Evolutionary conservation across 2,888 invertebrate genomes (phyloP).

Genomic region (Himalopsyche anomala): DNA sequence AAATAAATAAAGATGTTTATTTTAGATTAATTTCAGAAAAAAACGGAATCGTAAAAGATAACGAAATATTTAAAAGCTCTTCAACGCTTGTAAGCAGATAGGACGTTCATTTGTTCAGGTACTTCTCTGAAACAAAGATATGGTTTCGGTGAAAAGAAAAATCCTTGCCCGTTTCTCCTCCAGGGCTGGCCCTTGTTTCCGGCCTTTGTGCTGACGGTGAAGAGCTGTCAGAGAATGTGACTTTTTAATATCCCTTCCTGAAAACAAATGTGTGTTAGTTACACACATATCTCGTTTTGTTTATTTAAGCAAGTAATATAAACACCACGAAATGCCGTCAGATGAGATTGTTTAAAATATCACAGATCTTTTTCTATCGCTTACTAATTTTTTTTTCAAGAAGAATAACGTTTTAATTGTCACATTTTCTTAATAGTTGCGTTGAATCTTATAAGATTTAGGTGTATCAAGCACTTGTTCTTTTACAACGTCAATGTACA

Average conservation of each 20-base stretch:
- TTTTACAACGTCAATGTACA: no score
- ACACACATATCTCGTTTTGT: slow-evolving; percentile 1
- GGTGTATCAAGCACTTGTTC: no score
- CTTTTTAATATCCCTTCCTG: slow-evolving; percentile 55
- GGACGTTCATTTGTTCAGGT: neutral
- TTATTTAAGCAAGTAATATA: neutral
- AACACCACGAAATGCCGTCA: neutral
- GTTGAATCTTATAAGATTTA: no score
- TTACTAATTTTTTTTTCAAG: neutral
- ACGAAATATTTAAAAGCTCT: neutral
- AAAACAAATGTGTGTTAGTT: neutral
- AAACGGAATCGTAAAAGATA: neutral
- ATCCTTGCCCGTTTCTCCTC: slow-evolving; percentile 36
- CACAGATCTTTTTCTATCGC: no score
- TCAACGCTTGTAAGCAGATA: neutral
- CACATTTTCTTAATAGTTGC: no score
- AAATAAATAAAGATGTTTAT: no score
- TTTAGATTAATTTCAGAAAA: no score
- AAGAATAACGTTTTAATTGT: no score
- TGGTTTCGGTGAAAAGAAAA: slow-evolving; percentile 54
- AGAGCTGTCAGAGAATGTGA: slow-evolving; percentile 58
- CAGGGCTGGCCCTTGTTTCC: slow-evolving; percentile 39
- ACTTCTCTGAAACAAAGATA: slow-evolving; percentile 57
- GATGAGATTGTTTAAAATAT: no score
- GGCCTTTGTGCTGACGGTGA: slow-evolving; percentile 49